Conservation (phyloP, 2,113 vertebrate genomes). For the Xyrauchen texanus region DNA sequence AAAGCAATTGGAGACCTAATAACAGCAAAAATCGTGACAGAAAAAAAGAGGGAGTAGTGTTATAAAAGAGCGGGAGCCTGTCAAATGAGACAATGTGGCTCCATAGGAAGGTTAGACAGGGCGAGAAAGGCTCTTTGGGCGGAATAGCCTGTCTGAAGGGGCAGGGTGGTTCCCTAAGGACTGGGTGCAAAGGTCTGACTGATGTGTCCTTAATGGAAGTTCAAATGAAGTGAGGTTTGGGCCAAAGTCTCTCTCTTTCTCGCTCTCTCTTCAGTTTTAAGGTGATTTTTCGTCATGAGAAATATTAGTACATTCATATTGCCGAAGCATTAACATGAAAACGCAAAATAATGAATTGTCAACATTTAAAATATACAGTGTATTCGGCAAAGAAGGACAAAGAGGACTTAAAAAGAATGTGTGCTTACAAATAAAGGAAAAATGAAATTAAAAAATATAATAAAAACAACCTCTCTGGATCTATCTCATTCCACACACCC, state of each 20-base stretch:
- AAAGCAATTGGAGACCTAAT: neutral
- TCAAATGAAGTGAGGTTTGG: constrained; percentile 57
- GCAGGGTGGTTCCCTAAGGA: constrained; percentile 40
- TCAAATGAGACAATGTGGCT: neutral
- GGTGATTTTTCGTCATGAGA: no score
- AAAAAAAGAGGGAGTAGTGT: neutral
- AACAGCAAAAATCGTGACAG: neutral
- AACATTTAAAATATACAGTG: no score
- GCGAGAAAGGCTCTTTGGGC: neutral
- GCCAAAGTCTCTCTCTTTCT: constrained; percentile 33
- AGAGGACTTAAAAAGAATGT: no score
- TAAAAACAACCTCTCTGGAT: no score
- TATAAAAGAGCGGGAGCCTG: neutral
- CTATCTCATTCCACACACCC: neutral
- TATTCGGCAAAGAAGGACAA: no score
- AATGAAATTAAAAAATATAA: no score
- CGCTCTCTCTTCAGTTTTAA: no score
- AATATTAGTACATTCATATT: no score
- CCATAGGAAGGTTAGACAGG: neutral
- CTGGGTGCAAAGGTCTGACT: constrained; percentile 54
- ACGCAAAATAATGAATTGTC: no score
- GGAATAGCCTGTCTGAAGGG: neutral
- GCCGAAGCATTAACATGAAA: no score
- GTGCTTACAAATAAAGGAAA: no score
- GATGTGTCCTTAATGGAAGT: constrained; percentile 63